phyloP scores from a whole-genome alignment of 2,888 invertebrate species.

The Syritta pipiens region DNA sequence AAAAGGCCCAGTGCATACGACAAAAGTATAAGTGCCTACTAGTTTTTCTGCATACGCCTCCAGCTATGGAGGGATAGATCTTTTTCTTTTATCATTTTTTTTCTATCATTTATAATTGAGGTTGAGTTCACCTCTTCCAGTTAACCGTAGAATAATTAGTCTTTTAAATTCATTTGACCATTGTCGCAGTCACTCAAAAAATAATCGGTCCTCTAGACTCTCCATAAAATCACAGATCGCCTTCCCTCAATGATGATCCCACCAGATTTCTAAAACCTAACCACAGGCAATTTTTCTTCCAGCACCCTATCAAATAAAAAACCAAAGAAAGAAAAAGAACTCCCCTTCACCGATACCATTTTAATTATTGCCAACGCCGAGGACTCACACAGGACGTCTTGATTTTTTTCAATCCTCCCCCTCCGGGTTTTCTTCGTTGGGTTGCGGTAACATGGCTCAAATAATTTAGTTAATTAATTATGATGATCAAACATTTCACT shows the following conservation, averaged over 20 bases:
- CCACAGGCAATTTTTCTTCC: not conserved
- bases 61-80: too few relatives aligned
- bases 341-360: slow-evolving; percentile 1
- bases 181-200: too few relatives aligned
- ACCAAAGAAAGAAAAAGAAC: not conserved
- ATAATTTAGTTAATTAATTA: slow-evolving; percentile 41
- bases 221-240: too few relatives aligned
- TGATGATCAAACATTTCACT: slow-evolving; percentile 44
- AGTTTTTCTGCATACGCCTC: not conserved
- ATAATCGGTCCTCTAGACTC: too few relatives aligned
- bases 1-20: not conserved
- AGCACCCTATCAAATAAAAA: slow-evolving; percentile 1
- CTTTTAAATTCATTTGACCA: too few relatives aligned
- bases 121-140: too few relatives aligned
- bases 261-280: too few relatives aligned
- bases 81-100: too few relatives aligned
- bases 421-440: not conserved
- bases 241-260: too few relatives aligned
- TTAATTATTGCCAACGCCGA: slow-evolving; percentile 8
- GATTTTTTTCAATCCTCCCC: not conserved
- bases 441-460: slow-evolving; percentile 15
- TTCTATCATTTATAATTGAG: too few relatives aligned
- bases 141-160: too few relatives aligned
- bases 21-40: not conserved
- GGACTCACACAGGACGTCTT: too few relatives aligned